Evolutionary conservation across 2,888 invertebrate genomes (phyloP).

Genomic region (Drosophila pseudotalamancana): DNA sequence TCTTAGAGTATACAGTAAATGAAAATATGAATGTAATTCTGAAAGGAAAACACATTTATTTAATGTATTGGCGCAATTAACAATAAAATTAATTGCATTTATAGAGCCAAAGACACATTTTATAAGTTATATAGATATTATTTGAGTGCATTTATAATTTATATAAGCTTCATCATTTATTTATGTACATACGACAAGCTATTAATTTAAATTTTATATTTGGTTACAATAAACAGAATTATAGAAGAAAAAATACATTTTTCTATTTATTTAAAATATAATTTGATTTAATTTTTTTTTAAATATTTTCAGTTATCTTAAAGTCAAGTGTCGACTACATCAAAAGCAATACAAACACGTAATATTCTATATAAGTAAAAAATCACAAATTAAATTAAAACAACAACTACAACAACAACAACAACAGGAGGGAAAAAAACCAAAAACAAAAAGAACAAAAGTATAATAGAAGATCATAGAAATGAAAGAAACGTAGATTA

Average conservation of each 20-base stretch:
- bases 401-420: conserved; percentile 11
- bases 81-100: conserved; percentile 29
- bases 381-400: conserved; percentile 14
- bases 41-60: conserved; percentile 5
- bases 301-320: neutral
- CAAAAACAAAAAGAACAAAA: conserved; percentile 4
- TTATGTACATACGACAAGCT: conserved; percentile 36
- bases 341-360: conserved; percentile 66
- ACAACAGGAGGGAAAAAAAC: conserved; percentile 7
- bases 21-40: conserved; percentile 20
- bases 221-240: conserved; percentile 30
- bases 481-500: conserved; percentile 25
- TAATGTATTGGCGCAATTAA: conserved; percentile 32
- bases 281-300: conserved; percentile 3
- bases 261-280: neutral
- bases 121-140: conserved; percentile 29
- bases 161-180: conserved; percentile 20
- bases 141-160: conserved; percentile 30
- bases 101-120: conserved; percentile 65
- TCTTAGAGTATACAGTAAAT: conserved; percentile 29
- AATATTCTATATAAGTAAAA: conserved; percentile 38
- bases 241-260: conserved; percentile 1
- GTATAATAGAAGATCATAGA: conserved; percentile 11
- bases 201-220: conserved; percentile 27
- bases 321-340: conserved; percentile 50